Base-by-base conservation (phyloP, 1,140 invertebrate genomes). In the Neodiprion virginianus region DNA sequence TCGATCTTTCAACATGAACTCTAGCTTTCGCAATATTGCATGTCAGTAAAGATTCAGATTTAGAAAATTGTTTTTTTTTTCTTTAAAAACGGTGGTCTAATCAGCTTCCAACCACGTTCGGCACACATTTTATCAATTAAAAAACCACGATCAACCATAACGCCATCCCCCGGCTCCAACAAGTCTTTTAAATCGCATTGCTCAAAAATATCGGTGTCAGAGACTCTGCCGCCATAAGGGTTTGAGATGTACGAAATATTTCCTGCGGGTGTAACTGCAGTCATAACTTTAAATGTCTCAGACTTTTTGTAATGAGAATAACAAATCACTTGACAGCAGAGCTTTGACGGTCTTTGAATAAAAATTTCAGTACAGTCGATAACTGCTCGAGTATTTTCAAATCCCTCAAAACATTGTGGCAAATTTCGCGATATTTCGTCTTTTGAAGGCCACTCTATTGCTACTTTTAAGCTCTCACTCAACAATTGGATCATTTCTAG, bases 241-340 rank as follows among this genome's bases (percentile, higher is more conserved):
- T 80, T 72, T 12, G 79, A 82, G 8, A 87, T 66, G 78, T 81
- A 88, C 23, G 74, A 75, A 74, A 86, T 82, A 48, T 79, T 72
- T 11, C 84, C 86, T 17, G 74, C 79, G 66, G 85, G 85, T 50
- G 81, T 76, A 67, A 88, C 80, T 8, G 81, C 82, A 28, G 85
- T 82, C 70, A 88, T 77, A 40, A 81, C 72, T 78, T 87, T 88
- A n/a, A 77, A 74, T 10, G 84, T 88, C 70, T 78, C 75, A 21
- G 74, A 72, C 50, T 79, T 72, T 79, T 85, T 84, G 71, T 84
- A 83, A 65, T 79, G 74, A 1, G 81, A 84, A 74, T 79, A 83
- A 17, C 80, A 81, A 48, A 71, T 71, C 48, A 80, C 53, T 73
- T 77, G 71, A 47, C 78, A 79, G 49, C 77, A 74, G 17, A 78